Conservation (phyloP, 2,113 vertebrate species). For the Peucedramus taeniatus region DNA sequence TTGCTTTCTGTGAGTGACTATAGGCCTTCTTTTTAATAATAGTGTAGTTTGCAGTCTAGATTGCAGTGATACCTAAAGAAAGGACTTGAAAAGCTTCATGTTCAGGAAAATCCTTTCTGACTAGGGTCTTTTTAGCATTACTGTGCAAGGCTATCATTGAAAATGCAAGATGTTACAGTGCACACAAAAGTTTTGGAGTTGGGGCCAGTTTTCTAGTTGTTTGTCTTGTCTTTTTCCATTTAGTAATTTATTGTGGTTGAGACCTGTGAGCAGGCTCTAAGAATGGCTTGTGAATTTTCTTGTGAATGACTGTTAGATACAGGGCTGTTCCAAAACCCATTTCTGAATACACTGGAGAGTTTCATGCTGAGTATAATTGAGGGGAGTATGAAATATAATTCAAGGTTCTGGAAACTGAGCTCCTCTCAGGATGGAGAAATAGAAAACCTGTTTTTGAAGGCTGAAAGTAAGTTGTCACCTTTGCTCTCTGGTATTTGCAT, state of each 20-base stretch:
- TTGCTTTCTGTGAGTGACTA: background rate
- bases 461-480: background rate
- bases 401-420: background rate
- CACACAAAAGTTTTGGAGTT: background rate
- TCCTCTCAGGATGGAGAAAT: background rate
- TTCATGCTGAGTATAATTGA: background rate
- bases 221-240: background rate
- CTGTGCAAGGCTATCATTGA: background rate
- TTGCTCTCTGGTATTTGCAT: background rate
- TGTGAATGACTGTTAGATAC: background rate
- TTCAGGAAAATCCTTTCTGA: background rate
- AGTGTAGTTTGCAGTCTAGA: background rate
- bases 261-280: background rate
- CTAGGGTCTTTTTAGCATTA: background rate
- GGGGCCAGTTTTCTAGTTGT: background rate
- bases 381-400: background rate
- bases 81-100: background rate
- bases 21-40: background rate
- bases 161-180: background rate
- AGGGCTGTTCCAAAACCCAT: background rate
- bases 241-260: background rate
- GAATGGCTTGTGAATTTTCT: background rate
- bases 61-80: background rate
- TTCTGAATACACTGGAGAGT: background rate
- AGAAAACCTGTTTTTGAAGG: background rate